phyloP scores from a whole-genome alignment of 1,140 invertebrate species.

The Eriosoma lanigerum region DNA sequence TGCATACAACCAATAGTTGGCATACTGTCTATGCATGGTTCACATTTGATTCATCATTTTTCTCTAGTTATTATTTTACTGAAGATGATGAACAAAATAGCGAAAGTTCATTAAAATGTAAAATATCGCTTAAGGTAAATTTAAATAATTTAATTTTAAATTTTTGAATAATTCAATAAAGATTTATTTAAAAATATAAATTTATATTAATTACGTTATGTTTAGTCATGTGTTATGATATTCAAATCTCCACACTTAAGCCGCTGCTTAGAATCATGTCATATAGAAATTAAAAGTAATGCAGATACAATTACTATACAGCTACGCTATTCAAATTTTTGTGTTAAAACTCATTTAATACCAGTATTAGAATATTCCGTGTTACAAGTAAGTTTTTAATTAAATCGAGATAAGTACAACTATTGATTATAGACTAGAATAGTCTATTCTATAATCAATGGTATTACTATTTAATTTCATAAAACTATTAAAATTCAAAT shows the following conservation, averaged over 20 bases:
- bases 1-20: slow-evolving; percentile 41
- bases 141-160: no score
- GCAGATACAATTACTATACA: slow-evolving; percentile 38
- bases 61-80: slow-evolving; percentile 46
- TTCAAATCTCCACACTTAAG: slow-evolving; percentile 48
- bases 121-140: slow-evolving; percentile 45
- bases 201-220: not conserved
- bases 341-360: slow-evolving; percentile 44
- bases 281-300: slow-evolving; percentile 48
- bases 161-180: no score
- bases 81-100: slow-evolving; percentile 43
- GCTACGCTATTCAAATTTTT: slow-evolving; percentile 45
- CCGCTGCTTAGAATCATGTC: slow-evolving; percentile 39
- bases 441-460: no score
- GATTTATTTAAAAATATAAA: not conserved
- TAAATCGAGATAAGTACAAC: no score
- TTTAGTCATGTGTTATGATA: slow-evolving; percentile 42
- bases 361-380: slow-evolving; percentile 45
- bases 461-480: no score
- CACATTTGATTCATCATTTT: slow-evolving; percentile 38
- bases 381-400: slow-evolving; percentile 18
- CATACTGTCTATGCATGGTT: slow-evolving; percentile 47
- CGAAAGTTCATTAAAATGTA: slow-evolving; percentile 45
- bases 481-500: no score
- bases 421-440: no score